These are phyloP conservation scores for Uloborus diversus DNA, from an alignment of 1,140 invertebrate genomes.

Conservation along the genomic window DNA sequence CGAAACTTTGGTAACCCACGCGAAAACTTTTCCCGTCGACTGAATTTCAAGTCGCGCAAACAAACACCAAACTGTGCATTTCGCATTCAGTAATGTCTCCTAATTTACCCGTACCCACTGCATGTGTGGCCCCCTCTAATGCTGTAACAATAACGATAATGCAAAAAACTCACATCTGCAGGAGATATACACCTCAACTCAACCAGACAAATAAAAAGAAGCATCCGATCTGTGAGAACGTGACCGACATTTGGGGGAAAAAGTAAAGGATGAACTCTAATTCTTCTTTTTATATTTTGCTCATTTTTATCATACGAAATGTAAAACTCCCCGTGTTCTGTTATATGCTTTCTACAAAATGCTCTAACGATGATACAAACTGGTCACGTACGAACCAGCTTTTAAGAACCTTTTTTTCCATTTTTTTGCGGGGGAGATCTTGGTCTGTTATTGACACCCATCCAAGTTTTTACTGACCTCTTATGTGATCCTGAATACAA, in stretches of 20 bases:
- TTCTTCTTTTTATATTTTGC: background rate
- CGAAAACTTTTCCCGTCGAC: background rate
- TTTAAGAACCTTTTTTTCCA: constrained; percentile 41
- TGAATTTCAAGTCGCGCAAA: background rate
- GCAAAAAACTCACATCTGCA: background rate
- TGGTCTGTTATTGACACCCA: constrained; percentile 46
- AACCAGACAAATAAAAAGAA: constrained; percentile 26
- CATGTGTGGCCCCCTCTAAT: background rate
- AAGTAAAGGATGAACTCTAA: background rate
- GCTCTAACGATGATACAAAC: constrained; percentile 18
- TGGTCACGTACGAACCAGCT: constrained; percentile 45
- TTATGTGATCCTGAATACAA: constrained; percentile 32
- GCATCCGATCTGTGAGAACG: background rate
- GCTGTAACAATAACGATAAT: constrained; percentile 31
- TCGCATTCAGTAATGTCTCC: constrained; percentile 29
- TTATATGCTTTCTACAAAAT: constrained; percentile 32
- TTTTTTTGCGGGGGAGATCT: background rate
- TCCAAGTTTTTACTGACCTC: constrained; percentile 54
- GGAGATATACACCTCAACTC: constrained; percentile 36
- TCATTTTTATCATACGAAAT: constrained; percentile 23
- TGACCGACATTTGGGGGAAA: constrained; percentile 7
- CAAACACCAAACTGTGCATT: background rate
- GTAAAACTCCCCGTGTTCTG: constrained; percentile 28
- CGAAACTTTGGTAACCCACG: background rate
- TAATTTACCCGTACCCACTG: constrained; percentile 24